A percentile compares a stretch with the other conserved stretches of the same genome.
Evolutionary conservation across 2,797 vertebrate species (phyloP).

Genomic region (Steatocranus sp.): DNA sequence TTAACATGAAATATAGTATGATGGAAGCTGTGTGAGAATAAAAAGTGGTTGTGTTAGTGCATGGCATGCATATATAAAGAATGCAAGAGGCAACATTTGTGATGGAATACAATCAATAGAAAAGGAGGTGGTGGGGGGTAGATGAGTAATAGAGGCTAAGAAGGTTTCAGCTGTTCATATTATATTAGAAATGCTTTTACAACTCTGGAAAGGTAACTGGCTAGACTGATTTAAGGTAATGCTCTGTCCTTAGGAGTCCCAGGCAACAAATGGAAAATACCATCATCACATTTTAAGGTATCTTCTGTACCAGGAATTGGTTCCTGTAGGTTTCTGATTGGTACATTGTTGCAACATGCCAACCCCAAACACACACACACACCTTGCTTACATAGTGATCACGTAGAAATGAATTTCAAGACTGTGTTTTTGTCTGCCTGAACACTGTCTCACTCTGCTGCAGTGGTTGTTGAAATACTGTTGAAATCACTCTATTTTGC

Average conservation of each 20-base stretch:
- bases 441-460: neutral
- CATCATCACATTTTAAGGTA: neutral
- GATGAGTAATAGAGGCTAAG: neutral
- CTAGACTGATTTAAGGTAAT: neutral
- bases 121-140: neutral
- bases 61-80: neutral
- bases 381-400: neutral
- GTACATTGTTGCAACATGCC: neutral
- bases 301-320: neutral
- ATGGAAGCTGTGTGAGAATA: neutral
- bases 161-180: neutral
- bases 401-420: neutral
- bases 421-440: neutral
- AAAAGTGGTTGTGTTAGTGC: neutral
- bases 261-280: neutral
- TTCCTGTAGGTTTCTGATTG: neutral
- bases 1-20: constrained; percentile 4
- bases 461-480: constrained; percentile 19
- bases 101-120: neutral
- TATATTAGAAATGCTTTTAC: neutral
- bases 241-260: neutral
- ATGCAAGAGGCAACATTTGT: neutral
- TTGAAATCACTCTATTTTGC: neutral
- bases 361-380: neutral
- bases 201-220: neutral